Evolutionary conservation across 2,113 vertebrate species (phyloP), one percentile per base, ranked within the genome.

Genomic region (Paradoxurus hermaphroditus): DNA sequence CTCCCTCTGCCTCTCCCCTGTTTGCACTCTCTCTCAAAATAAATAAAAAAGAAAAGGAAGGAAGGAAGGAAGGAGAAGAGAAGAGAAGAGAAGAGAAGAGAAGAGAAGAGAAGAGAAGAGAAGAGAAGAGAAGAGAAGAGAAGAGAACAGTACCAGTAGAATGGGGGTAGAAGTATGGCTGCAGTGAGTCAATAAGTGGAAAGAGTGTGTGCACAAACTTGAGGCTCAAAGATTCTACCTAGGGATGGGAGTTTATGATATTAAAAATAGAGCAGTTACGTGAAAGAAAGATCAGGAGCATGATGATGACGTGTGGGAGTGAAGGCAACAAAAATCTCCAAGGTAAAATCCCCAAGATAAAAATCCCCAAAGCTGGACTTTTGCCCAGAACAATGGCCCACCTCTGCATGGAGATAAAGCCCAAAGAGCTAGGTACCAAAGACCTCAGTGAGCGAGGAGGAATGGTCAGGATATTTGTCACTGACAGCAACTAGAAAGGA

Each of bases 201-300:
- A 0, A 70, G 1, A 73, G 4, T 1, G 10, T 36, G 0, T 1
- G 1, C 10, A 29, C 34, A 7, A 65, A 31, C 23, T 16, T 53
- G 16, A 16, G 29, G 27, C 67, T 70, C 19, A 34, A 59, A 53
- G 27, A 70, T 34, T 13, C 53, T 10, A 68, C 19, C 3, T 8
- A 86, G 7, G 34, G 36, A 29, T 27, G 5, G 14, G 53, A 59
- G 67, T 62, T 90, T 53, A 7, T 87, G 56, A 63, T 56, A 83
- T 85, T n/a, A 94, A 39, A 36, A 15, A 1, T 2, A 68, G 21
- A 87, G 13, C 13, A 53, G 16, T 34, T n/a, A 49, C 86, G 39
- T 3, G 7, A 90, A 1, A 0, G 36, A 78, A 93, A 91, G 36
- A 65, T 94, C 29, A 88, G 72, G 65, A 94, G 62, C 13, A 27